Conservation (phyloP, 1,140 invertebrate species). For the Coelopa frigida region DNA sequence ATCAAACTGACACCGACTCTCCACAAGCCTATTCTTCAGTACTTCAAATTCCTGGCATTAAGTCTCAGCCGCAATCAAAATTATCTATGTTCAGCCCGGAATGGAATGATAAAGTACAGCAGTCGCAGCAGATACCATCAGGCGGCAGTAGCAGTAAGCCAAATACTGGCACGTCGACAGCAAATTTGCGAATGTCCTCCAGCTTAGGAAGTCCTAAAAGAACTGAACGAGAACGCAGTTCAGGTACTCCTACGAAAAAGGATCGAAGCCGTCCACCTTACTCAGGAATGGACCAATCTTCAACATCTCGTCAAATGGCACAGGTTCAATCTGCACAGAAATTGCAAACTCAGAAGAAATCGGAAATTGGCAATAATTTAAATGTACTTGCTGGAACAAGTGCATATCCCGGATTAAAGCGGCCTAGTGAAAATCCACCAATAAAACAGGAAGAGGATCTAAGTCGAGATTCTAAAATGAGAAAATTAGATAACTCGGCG, state of each 20-base stretch:
- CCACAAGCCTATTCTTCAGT: too few relatives aligned
- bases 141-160: constrained; percentile 3
- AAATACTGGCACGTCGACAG: constrained; percentile 5
- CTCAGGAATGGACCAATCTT: constrained; percentile 1
- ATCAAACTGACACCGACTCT: too few relatives aligned
- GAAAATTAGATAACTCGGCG: constrained; percentile 33
- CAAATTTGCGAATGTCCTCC: constrained; percentile 4
- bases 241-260: constrained; percentile 16
- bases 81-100: constrained; percentile 40
- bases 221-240: constrained; percentile 5
- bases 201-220: constrained; percentile 12
- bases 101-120: constrained; percentile 34
- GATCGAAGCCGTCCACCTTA: constrained; percentile 12
- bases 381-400: constrained; percentile 21
- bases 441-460: constrained; percentile 27
- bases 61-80: constrained; percentile 19
- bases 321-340: constrained; percentile 5
- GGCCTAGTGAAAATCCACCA: constrained; percentile 26
- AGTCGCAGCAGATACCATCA: constrained; percentile 13
- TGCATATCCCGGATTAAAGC: constrained; percentile 23
- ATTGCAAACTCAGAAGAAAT: constrained; percentile 4
- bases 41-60: too few relatives aligned
- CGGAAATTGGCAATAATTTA: neutral
- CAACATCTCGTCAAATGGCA: neutral
- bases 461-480: constrained; percentile 29